Conservation (phyloP, 92 coral and sea anemone genomes). For the Bergia puertoricense region DNA sequence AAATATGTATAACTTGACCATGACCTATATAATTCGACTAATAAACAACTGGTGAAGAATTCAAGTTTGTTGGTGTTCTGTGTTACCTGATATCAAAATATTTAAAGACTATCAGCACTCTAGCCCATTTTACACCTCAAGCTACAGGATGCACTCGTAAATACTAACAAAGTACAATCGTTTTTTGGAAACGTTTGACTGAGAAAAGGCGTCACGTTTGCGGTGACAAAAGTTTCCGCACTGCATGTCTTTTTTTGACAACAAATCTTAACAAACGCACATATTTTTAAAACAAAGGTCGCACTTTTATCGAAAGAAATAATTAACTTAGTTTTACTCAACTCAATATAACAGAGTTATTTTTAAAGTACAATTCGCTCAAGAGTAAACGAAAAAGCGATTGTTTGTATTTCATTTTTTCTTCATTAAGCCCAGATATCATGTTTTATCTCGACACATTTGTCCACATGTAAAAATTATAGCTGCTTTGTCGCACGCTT, state of each 20-base stretch:
- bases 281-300: background rate
- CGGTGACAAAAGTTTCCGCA: background rate
- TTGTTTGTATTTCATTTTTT: slow-evolving; percentile 12
- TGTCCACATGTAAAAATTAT: slow-evolving; percentile 5
- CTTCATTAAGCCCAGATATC: background rate
- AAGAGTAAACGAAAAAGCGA: slow-evolving; percentile 28
- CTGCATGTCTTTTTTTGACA: background rate
- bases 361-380: background rate
- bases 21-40: background rate
- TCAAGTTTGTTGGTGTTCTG: slow-evolving; percentile 26
- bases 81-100: background rate
- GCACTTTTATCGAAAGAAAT: background rate
- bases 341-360: background rate
- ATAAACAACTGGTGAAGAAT: slow-evolving; percentile 38
- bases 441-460: slow-evolving; percentile 32
- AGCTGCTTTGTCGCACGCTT: background rate
- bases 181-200: background rate
- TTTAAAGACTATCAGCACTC: background rate
- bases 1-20: slow-evolving; percentile 10
- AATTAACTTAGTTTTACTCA: background rate
- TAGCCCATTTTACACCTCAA: background rate
- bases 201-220: slow-evolving; percentile 6
- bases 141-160: background rate
- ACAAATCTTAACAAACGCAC: background rate
- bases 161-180: background rate